These are phyloP conservation scores for Acanthosepion esculentum DNA, from an alignment of 2,888 invertebrate genomes.

Conservation along the genomic window DNA sequence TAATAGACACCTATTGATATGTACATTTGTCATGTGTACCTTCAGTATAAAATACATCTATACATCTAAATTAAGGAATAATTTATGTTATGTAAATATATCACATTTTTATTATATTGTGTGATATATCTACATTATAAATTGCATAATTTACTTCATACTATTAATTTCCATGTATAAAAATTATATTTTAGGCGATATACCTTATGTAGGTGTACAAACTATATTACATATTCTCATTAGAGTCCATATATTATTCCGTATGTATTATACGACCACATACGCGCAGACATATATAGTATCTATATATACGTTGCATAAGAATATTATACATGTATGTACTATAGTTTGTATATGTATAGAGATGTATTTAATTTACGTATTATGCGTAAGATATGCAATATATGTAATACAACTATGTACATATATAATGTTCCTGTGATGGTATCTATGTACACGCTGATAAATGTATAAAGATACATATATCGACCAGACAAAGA, in stretches of 20 bases:
- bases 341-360: conserved; percentile 25
- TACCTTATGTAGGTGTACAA: too few species aligned
- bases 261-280: neutral
- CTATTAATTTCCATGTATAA: too few species aligned
- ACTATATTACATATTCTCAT: too few species aligned
- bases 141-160: too few species aligned
- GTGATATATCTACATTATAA: too few species aligned
- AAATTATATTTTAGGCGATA: too few species aligned
- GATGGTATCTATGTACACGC: neutral
- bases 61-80: neutral
- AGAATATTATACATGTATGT: neutral
- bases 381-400: too few species aligned
- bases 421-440: neutral
- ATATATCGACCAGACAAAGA: neutral
- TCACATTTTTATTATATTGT: neutral
- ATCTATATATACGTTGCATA: neutral
- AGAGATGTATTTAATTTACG: neutral
- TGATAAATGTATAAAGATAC: neutral
- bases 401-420: neutral
- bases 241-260: too few species aligned
- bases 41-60: neutral
- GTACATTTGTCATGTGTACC: too few species aligned
- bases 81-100: neutral
- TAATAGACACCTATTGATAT: too few species aligned
- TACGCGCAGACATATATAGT: neutral